Evolutionary conservation across 2,113 vertebrate species (phyloP).

Genomic region (Pantherophis guttatus): DNA sequence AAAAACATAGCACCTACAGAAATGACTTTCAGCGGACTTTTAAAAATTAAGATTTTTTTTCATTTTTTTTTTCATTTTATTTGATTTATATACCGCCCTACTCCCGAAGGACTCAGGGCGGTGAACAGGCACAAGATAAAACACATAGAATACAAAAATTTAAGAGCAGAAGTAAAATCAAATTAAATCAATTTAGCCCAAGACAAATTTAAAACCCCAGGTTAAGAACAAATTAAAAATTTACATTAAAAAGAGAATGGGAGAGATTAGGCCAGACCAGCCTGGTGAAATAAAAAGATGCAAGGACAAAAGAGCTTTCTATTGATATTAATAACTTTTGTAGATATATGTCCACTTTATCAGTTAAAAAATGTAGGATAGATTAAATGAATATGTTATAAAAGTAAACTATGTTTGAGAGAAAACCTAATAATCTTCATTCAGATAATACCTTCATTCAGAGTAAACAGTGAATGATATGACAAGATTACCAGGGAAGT

Average conservation of each 20-base stretch:
- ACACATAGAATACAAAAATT: no score
- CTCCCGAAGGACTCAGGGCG: no score
- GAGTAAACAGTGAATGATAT: neutral
- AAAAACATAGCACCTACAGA: neutral
- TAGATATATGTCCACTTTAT: neutral
- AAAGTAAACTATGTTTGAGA: neutral
- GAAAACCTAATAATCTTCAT: neutral
- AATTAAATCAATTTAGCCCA: no score
- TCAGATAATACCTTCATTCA: neutral
- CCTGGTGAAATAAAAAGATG: no score
- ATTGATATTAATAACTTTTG: neutral
- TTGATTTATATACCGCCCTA: no score
- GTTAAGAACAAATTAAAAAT: no score
- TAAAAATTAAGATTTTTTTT: neutral
- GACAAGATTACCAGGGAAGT: neutral
- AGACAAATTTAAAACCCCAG: no score
- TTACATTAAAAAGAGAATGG: no score
- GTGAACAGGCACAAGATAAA: no score
- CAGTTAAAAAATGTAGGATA: neutral
- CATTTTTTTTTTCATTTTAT: no score
- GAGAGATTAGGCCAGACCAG: no score
- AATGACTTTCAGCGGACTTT: neutral
- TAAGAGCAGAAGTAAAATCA: no score
- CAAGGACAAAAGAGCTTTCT: neutral
- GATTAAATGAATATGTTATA: neutral